A percentile compares a stretch with the other conserved stretches of the same genome.
Conservation (phyloP, 1,140 invertebrate genomes). For the Carcinoscorpius rotundicauda region DNA sequence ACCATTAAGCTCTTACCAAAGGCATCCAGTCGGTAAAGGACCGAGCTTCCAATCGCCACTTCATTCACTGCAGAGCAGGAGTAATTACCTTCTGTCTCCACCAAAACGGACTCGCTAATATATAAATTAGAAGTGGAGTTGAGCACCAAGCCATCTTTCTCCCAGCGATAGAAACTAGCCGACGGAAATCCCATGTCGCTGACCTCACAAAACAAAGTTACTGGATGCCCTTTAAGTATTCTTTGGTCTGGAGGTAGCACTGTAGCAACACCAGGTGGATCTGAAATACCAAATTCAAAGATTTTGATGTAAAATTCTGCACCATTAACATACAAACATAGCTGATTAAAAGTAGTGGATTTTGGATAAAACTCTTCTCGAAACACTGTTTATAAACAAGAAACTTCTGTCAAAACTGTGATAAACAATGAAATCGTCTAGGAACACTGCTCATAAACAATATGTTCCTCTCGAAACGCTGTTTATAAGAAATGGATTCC, state of each 20-base stretch:
- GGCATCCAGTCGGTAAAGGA: conserved; percentile 47
- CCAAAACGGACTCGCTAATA: conserved; percentile 15
- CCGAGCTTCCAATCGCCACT: conserved; percentile 59
- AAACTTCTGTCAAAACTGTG: background rate
- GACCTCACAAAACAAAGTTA: conserved; percentile 64
- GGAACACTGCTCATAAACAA: too few species aligned
- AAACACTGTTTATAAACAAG: conserved; percentile 1
- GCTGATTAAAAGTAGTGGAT: background rate
- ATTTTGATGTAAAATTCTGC: too few species aligned
- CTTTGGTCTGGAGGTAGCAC: conserved; percentile 13
- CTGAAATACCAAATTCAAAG: conserved; percentile 22
- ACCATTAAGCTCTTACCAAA: conserved; percentile 1
- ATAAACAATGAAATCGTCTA: too few species aligned
- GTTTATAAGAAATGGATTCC: too few species aligned
- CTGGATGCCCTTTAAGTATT: conserved; percentile 50
- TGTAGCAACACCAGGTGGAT: conserved; percentile 49
- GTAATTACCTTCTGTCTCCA: conserved; percentile 71
- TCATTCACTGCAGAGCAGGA: conserved; percentile 70
- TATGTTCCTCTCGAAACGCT: too few species aligned
- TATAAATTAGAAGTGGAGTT: conserved; percentile 3
- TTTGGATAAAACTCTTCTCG: background rate
- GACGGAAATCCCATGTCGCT: conserved; percentile 63
- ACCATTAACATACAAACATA: too few species aligned
- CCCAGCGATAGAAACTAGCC: conserved; percentile 34
- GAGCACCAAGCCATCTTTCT: conserved; percentile 2